These are phyloP conservation scores for Indri indri DNA, from an alignment of 2,113 vertebrate genomes.

Conservation along the genomic window DNA sequence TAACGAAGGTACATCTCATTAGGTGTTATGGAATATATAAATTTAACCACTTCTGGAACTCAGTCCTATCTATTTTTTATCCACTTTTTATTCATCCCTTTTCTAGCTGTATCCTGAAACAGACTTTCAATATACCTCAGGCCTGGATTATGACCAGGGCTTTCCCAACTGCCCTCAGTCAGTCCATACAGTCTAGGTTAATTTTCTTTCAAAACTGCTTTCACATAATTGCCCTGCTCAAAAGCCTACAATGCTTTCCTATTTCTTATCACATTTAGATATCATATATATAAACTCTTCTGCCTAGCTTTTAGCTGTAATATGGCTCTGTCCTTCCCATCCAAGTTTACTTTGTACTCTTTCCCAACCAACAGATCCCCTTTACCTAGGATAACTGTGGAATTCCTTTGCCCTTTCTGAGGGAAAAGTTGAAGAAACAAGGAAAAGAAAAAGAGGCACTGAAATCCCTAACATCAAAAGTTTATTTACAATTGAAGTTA, in stretches of 20 bases:
- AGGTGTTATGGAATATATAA: background rate
- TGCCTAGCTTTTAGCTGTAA: slow-evolving; percentile 21
- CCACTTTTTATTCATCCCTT: slow-evolving; percentile 12
- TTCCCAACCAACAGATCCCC: background rate
- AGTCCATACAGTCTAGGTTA: background rate
- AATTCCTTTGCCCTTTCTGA: slow-evolving; percentile 20
- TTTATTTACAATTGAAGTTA: slow-evolving; percentile 71
- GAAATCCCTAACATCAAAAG: slow-evolving; percentile 63
- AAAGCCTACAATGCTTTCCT: background rate
- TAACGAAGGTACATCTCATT: background rate
- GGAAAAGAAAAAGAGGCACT: slow-evolving; percentile 59
- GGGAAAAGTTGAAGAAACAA: slow-evolving; percentile 54
- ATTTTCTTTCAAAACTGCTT: slow-evolving; percentile 52
- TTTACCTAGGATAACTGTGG: background rate
- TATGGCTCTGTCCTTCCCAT: background rate
- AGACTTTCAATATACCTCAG: slow-evolving; percentile 7
- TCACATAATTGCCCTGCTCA: background rate
- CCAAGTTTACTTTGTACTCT: slow-evolving; percentile 32
- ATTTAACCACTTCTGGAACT: slow-evolving; percentile 8
- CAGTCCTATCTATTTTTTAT: background rate
- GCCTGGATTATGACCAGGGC: background rate
- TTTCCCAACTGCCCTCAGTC: background rate
- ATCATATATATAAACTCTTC: background rate
- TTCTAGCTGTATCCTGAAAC: background rate
- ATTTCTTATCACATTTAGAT: background rate